Percentiles rank a stretch among this genome's conserved stretches.
Evolutionary conservation across 2,113 vertebrate genomes (phyloP).

Genomic region (Zosterops japonicus): DNA sequence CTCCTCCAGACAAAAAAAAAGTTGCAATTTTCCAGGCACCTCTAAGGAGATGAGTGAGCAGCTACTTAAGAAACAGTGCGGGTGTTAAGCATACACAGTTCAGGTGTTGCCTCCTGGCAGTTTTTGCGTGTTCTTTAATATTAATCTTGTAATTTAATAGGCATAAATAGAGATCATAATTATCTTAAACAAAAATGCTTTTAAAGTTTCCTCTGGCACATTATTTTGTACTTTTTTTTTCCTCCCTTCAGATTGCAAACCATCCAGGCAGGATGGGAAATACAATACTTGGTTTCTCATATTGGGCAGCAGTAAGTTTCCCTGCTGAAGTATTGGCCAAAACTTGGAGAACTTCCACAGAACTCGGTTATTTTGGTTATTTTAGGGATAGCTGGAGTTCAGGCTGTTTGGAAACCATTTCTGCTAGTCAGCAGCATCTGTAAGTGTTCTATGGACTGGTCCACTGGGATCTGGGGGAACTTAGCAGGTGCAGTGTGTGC

Average conservation of each 20-base stretch:
- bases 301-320: neutral
- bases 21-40: conserved; percentile 31
- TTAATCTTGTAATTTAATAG: conserved; percentile 71
- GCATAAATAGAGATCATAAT: conserved; percentile 66
- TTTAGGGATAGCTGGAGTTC: neutral
- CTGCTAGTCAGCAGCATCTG: neutral
- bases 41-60: conserved; percentile 44
- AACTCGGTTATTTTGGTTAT: neutral
- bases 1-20: conserved; percentile 51
- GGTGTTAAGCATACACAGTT: conserved; percentile 44
- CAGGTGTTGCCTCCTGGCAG: conserved; percentile 68
- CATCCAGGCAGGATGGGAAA: conserved; percentile 7
- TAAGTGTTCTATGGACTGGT: neutral
- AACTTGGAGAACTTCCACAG: neutral
- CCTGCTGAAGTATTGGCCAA: neutral
- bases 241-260: neutral
- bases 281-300: neutral
- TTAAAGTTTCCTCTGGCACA: conserved; percentile 50
- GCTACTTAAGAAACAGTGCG: conserved; percentile 25
- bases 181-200: conserved; percentile 66
- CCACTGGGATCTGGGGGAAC: neutral
- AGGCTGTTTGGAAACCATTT: neutral
- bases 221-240: conserved; percentile 13
- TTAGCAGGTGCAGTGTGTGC: neutral
- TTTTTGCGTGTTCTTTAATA: conserved; percentile 59